Evolutionary conservation across 1,140 invertebrate species (phyloP).

Genomic region (Formica selysi): DNA sequence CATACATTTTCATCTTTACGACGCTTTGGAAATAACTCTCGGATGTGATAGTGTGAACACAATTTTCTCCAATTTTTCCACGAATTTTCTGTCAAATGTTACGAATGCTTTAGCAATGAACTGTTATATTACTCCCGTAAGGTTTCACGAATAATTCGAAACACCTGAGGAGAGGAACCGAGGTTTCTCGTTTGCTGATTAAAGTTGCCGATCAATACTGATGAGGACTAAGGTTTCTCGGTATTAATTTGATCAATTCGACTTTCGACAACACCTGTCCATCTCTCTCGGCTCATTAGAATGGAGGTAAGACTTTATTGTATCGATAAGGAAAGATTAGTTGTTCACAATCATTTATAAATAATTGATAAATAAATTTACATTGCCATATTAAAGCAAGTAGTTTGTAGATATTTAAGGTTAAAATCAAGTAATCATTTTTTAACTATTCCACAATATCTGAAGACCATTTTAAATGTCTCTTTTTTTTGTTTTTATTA

Average conservation of each 20-base stretch:
- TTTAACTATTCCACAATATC: not conserved
- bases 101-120: not conserved
- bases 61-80: not conserved
- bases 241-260: conserved; percentile 50
- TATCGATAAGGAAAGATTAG: not conserved
- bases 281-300: not conserved
- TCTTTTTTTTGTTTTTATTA: not conserved
- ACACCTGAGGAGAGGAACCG: not conserved
- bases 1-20: not conserved
- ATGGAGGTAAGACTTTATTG: conserved; percentile 74
- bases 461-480: not conserved
- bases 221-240: conserved; percentile 45
- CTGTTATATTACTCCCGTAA: conserved; percentile 38
- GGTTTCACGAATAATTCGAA: conserved; percentile 62
- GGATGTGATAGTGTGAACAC: not conserved
- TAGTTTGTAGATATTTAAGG: not conserved
- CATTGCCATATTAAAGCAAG: not conserved
- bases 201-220: conserved; percentile 49
- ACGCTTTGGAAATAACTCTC: not conserved
- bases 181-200: conserved; percentile 43
- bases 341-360: not conserved
- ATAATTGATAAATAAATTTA: not conserved
- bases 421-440: not conserved
- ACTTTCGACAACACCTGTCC: not conserved
- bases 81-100: conserved; percentile 1